Evolutionary conservation across 2,113 vertebrate genomes (phyloP).

Genomic region (Camelus dromedarius): DNA sequence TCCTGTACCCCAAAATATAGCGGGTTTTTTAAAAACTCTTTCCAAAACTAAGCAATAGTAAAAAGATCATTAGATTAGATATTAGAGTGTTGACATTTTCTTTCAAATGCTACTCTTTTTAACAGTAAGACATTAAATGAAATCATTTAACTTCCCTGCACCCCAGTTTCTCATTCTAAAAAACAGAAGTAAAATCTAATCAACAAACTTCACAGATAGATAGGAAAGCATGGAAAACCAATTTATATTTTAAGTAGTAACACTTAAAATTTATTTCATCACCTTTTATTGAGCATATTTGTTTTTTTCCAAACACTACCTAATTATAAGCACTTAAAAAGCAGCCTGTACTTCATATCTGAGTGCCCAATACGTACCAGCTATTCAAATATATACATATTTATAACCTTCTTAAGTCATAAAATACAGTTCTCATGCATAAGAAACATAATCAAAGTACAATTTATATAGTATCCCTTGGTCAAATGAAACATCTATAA

Average conservation of each 20-base stretch:
- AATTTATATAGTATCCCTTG: neutral
- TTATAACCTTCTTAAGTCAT: neutral
- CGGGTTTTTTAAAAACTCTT: neutral
- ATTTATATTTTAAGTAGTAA: neutral
- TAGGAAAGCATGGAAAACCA: neutral
- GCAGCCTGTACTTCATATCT: slow-evolving; percentile 4
- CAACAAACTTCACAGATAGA: neutral
- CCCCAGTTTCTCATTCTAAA: neutral
- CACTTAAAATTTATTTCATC: neutral
- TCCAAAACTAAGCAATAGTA: neutral
- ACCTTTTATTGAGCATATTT: neutral
- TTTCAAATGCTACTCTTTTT: neutral
- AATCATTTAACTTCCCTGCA: slow-evolving; percentile 3
- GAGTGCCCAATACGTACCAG: neutral
- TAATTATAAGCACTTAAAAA: slow-evolving; percentile 24
- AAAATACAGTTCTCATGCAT: neutral
- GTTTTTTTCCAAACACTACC: neutral
- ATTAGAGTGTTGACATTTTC: neutral
- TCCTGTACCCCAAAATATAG: neutral
- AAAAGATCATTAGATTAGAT: neutral
- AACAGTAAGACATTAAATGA: neutral
- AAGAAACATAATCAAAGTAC: neutral
- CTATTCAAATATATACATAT: neutral
- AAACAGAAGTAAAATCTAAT: neutral
- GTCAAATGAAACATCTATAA: neutral